Evolutionary conservation across 2,888 invertebrate species (phyloP).

Genomic region (Cheiracanthium punctorium): DNA sequence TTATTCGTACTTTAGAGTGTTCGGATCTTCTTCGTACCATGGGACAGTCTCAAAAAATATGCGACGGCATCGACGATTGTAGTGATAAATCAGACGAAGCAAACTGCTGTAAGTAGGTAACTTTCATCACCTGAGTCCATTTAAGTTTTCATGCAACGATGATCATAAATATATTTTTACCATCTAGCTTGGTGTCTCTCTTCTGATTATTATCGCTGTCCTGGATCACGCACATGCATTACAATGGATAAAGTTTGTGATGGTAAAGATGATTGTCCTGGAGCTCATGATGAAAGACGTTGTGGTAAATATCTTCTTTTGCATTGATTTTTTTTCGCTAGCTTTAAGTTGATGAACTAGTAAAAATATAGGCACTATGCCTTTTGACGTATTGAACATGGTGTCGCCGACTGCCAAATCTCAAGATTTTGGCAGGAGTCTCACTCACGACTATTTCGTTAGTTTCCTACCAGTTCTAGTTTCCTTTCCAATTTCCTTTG

Average conservation of each 20-base stretch:
- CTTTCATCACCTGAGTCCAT: neutral
- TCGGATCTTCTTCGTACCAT: constrained; percentile 85
- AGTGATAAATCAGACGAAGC: constrained; percentile 80
- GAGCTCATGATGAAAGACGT: constrained; percentile 84
- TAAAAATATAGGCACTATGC: too few species aligned
- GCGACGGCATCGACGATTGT: constrained; percentile 87
- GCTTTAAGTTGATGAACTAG: too few species aligned
- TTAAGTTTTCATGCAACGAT: too few species aligned
- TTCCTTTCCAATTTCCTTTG: too few species aligned
- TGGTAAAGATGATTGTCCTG: constrained; percentile 78
- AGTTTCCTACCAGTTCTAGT: too few species aligned
- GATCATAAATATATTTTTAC: too few species aligned
- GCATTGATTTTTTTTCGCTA: too few species aligned
- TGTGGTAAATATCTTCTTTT: constrained; percentile 79
- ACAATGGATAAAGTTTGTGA: constrained; percentile 83
- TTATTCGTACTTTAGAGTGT: constrained; percentile 78
- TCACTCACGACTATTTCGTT: too few species aligned
- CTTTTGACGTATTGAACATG: too few species aligned
- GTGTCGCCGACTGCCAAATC: too few species aligned
- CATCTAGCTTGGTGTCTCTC: constrained; percentile 82
- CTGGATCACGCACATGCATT: constrained; percentile 84
- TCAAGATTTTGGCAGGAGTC: too few species aligned
- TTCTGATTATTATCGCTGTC: constrained; percentile 72
- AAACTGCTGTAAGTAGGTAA: constrained; percentile 44
- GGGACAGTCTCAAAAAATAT: constrained; percentile 83